These are phyloP conservation scores for Podarcis lilfordi DNA, from an alignment of 2,797 vertebrate genomes.

Conservation along the genomic window DNA sequence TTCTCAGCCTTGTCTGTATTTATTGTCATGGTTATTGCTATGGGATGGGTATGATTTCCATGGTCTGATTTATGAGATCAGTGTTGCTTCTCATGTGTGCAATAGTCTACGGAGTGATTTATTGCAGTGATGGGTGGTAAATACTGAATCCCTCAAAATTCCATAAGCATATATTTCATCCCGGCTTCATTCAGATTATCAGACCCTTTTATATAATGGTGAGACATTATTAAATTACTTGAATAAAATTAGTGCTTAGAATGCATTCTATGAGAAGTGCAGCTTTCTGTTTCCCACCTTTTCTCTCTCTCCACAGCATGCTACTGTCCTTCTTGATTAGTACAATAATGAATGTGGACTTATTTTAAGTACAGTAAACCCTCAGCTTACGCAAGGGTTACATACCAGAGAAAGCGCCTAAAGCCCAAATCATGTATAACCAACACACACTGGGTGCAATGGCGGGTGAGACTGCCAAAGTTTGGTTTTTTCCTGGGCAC, in stretches of 20 bases:
- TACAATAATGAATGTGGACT: constrained; percentile 51
- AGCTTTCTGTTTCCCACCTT: constrained; percentile 25
- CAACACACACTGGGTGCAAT: too few relatives aligned
- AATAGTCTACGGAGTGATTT: constrained; percentile 21
- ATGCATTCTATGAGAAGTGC: constrained; percentile 21
- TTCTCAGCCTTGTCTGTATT: constrained; percentile 36
- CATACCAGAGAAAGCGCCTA: too few relatives aligned
- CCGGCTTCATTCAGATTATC: constrained; percentile 31
- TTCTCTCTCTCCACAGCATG: constrained; percentile 24
- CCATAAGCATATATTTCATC: constrained; percentile 39
- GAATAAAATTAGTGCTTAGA: constrained; percentile 39
- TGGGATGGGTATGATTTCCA: constrained; percentile 50
- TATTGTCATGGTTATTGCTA: constrained; percentile 27
- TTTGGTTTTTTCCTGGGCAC: too few relatives aligned
- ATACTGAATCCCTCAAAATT: constrained; percentile 17
- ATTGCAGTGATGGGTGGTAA: constrained; percentile 9
- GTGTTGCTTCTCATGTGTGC: constrained; percentile 3
- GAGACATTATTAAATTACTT: constrained; percentile 15
- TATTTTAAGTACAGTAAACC: not conserved
- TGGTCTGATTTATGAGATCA: constrained; percentile 22
- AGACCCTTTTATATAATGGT: constrained; percentile 25
- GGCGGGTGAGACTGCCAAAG: too few relatives aligned
- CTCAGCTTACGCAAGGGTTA: too few relatives aligned
- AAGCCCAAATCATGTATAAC: too few relatives aligned
- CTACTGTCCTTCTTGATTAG: not conserved